These are phyloP conservation scores for Andinoacara biseriatus DNA, from an alignment of 2,113 vertebrate genomes.

Conservation along the genomic window DNA sequence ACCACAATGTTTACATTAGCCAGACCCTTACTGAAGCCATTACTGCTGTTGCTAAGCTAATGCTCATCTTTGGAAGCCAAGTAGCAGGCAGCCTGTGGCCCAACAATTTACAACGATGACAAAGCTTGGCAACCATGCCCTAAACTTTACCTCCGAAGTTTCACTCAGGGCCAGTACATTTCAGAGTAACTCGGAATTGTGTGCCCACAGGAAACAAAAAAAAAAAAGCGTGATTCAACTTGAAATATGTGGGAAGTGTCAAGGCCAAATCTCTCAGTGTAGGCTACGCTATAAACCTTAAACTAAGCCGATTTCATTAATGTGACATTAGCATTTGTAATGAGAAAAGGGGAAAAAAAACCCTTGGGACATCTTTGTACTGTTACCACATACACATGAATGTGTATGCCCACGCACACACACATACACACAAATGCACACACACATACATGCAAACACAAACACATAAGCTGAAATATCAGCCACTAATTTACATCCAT, in stretches of 20 bases:
- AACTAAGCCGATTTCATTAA: slow-evolving; percentile 80
- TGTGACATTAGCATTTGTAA: slow-evolving; percentile 80
- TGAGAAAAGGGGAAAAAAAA: slow-evolving; percentile 65
- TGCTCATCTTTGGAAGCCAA: slow-evolving; percentile 32
- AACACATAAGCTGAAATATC: slow-evolving; percentile 43
- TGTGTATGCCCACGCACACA: slow-evolving; percentile 3
- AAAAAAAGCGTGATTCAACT: slow-evolving; percentile 64
- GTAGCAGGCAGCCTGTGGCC: slow-evolving; percentile 35
- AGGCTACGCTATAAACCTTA: slow-evolving; percentile 75
- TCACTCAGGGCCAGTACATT: slow-evolving; percentile 41
- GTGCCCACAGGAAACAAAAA: slow-evolving; percentile 41
- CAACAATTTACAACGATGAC: slow-evolving; percentile 48
- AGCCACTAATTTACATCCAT: slow-evolving; percentile 54
- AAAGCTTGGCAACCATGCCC: slow-evolving; percentile 40
- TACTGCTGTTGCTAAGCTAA: slow-evolving; percentile 59
- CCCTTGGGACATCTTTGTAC: slow-evolving; percentile 73
- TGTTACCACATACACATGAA: slow-evolving; percentile 36
- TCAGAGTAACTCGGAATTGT: slow-evolving; percentile 53
- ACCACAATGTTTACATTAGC: slow-evolving; percentile 73
- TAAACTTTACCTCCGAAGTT: slow-evolving; percentile 55
- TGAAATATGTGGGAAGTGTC: slow-evolving; percentile 76
- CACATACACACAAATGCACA: not conserved
- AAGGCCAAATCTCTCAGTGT: slow-evolving; percentile 72
- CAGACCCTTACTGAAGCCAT: slow-evolving; percentile 57
- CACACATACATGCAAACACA: slow-evolving; percentile 14